phyloP scores from a whole-genome alignment of 1,140 invertebrate species.

The Neodiprion virginianus region DNA sequence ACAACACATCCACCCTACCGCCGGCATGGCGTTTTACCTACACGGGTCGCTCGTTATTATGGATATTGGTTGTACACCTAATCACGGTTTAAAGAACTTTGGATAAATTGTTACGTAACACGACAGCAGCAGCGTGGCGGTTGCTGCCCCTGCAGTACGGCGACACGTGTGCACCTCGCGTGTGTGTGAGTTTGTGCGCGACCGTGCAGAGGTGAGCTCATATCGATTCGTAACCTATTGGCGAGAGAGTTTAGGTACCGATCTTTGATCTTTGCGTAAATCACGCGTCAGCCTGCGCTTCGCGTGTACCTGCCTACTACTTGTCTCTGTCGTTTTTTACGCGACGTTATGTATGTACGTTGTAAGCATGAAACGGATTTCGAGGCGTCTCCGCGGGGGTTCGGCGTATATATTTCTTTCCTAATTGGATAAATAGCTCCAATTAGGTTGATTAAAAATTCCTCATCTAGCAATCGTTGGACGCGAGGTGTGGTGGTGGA shows the following conservation, averaged over 20 bases:
- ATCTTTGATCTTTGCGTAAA: neutral
- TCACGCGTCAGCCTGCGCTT: neutral
- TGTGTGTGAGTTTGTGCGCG: slow-evolving; percentile 8
- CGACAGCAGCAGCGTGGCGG: slow-evolving; percentile 29
- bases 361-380: too few relatives aligned
- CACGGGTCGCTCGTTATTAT: slow-evolving; percentile 27
- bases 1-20: too few relatives aligned
- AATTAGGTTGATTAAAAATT: slow-evolving; percentile 6
- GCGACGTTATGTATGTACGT: too few relatives aligned
- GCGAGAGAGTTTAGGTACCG: neutral
- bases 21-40: too few relatives aligned
- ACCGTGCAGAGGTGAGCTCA: slow-evolving; percentile 22
- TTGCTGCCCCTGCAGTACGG: neutral
- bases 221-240: too few relatives aligned
- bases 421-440: neutral
- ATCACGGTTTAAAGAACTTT: slow-evolving; percentile 32
- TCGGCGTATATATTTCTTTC: too few relatives aligned
- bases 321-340: too few relatives aligned
- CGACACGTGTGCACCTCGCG: neutral
- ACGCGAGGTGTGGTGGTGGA: too few relatives aligned
- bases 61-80: slow-evolving; percentile 25
- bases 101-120: slow-evolving; percentile 46
- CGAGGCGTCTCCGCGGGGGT: too few relatives aligned
- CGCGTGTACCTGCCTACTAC: neutral
- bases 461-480: neutral